These are phyloP conservation scores for Melieria crassipennis DNA, from an alignment of 2,888 invertebrate genomes.

Conservation along the genomic window DNA sequence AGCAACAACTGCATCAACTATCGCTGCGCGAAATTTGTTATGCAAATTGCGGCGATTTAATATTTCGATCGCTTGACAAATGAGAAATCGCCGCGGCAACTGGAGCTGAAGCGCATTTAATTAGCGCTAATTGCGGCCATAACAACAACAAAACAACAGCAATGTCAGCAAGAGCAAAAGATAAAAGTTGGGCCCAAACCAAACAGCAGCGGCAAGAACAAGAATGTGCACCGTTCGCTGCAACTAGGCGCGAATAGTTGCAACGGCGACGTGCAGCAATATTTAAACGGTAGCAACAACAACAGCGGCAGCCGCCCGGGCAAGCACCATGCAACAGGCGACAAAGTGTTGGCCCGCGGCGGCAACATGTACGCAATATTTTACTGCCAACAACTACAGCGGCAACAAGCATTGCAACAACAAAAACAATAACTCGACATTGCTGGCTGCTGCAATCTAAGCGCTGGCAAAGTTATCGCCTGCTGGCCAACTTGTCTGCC, in stretches of 20 bases:
- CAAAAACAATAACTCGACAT: background rate
- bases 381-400: conserved; percentile 53
- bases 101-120: conserved; percentile 57
- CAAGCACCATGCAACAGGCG: conserved; percentile 38
- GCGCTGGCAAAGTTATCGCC: background rate
- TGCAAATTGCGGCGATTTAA: conserved; percentile 61
- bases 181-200: background rate
- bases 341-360: conserved; percentile 63
- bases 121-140: conserved; percentile 58
- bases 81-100: conserved; percentile 59
- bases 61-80: conserved; percentile 57
- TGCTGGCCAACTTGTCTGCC: background rate
- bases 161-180: background rate
- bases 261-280: background rate
- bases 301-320: conserved; percentile 14
- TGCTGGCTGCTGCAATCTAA: background rate
- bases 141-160: background rate
- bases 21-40: conserved; percentile 50
- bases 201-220: no score
- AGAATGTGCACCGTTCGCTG: background rate
- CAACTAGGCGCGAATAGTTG: conserved; percentile 5
- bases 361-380: conserved; percentile 64
- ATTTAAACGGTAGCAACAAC: background rate
- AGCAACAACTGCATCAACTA: conserved; percentile 12
- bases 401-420: conserved; percentile 20